These are phyloP conservation scores for Spilogale gracilis DNA, from an alignment of 2,113 vertebrate genomes.

Conservation along the genomic window DNA sequence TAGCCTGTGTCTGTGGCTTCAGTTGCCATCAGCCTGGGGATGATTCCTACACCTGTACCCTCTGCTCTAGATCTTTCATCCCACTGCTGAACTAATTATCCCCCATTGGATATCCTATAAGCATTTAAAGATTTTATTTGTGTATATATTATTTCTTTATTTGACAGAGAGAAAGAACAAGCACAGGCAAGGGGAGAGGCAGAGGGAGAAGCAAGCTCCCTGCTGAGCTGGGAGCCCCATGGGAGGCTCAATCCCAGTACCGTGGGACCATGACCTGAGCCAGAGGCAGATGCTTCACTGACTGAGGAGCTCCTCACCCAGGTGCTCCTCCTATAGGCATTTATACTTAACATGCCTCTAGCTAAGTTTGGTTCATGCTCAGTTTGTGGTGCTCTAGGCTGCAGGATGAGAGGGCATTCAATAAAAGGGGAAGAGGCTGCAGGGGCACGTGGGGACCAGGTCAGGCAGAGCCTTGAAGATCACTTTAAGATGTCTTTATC, in stretches of 20 bases:
- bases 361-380: neutral
- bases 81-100: too few relatives aligned
- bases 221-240: too few relatives aligned
- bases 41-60: neutral
- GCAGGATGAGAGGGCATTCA: neutral
- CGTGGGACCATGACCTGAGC: too few relatives aligned
- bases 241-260: too few relatives aligned
- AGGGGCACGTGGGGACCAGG: neutral
- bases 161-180: too few relatives aligned
- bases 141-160: too few relatives aligned
- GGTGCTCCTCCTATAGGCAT: neutral
- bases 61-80: neutral
- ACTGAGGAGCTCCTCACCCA: too few relatives aligned
- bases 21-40: neutral
- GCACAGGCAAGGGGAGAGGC: too few relatives aligned
- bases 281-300: too few relatives aligned
- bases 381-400: neutral
- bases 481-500: neutral
- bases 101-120: neutral
- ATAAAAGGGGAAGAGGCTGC: neutral
- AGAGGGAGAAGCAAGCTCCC: too few relatives aligned
- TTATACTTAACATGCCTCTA: neutral
- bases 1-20: neutral
- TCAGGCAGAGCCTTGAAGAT: neutral
- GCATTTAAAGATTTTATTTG: neutral